Evolutionary conservation across 2,113 vertebrate genomes (phyloP).

Genomic region (Callipepla californica): DNA sequence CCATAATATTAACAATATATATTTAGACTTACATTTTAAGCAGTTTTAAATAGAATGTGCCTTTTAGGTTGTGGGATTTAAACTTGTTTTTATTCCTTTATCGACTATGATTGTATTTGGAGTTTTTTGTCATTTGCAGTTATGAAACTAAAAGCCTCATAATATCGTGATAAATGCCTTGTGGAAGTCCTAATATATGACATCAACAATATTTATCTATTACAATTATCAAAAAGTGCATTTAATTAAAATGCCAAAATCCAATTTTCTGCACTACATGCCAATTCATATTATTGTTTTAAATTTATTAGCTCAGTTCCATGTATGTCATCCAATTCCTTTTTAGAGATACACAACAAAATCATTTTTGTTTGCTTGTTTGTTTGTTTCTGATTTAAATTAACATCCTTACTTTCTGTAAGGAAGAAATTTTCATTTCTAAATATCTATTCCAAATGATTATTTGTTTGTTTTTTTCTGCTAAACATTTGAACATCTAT

Average conservation of each 20-base stretch:
- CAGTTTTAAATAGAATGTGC: not conserved
- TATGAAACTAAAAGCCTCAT: not conserved
- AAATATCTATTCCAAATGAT: not conserved
- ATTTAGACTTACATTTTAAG: not conserved
- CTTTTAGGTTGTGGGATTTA: not conserved
- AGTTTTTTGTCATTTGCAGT: not conserved
- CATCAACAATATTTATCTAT: not conserved
- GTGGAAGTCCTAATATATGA: not conserved
- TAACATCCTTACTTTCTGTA: not conserved
- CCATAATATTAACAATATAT: not conserved
- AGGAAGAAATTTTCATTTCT: not conserved
- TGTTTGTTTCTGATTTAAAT: not conserved
- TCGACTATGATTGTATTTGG: not conserved
- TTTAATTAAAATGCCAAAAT: not conserved
- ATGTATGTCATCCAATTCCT: not conserved
- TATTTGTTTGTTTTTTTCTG: not conserved
- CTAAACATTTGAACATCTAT: not conserved
- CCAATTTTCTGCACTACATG: fast-evolving
- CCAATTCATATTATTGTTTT: not conserved
- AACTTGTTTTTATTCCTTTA: not conserved
- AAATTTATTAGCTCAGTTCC: not conserved
- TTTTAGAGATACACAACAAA: not conserved
- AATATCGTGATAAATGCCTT: not conserved
- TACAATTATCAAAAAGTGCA: not conserved
- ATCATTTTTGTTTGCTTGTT: not conserved